phyloP scores from a whole-genome alignment of 1,140 invertebrate genomes.

The Pogonomyrmex californicus region DNA sequence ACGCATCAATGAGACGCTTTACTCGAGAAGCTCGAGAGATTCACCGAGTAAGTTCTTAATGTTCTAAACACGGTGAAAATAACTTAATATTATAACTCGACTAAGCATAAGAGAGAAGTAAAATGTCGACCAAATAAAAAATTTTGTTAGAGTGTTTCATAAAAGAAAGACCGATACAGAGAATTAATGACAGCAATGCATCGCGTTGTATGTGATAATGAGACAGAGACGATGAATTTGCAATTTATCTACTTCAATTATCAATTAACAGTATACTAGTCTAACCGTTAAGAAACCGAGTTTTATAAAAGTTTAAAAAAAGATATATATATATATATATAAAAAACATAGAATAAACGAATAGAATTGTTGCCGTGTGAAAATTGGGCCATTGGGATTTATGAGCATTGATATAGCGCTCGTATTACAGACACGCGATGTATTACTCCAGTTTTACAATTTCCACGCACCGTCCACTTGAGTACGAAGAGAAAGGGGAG shows the following conservation, averaged over 20 bases:
- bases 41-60: conserved; percentile 9
- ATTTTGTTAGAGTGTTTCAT: conserved; percentile 11
- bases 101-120: conserved; percentile 42
- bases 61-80: conserved; percentile 6
- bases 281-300: conserved; percentile 3
- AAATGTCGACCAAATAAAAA: conserved; percentile 47
- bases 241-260: conserved; percentile 19
- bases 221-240: neutral
- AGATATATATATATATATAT: too few species aligned
- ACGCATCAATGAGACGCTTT: conserved; percentile 10
- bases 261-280: conserved; percentile 3
- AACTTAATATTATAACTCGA: conserved; percentile 33
- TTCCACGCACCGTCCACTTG: conserved; percentile 67
- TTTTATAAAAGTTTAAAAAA: neutral
- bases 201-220: conserved; percentile 31
- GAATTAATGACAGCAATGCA: conserved; percentile 39
- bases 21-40: conserved; percentile 19
- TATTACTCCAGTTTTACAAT: conserved; percentile 41
- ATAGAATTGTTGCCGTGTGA: neutral
- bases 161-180: conserved; percentile 29
- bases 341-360: neutral
- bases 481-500: conserved; percentile 32
- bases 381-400: neutral
- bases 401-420: conserved; percentile 1
- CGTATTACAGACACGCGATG: conserved; percentile 12